Evolutionary conservation across 2,888 invertebrate species (phyloP).

Genomic region (Troides oblongomaculatus): DNA sequence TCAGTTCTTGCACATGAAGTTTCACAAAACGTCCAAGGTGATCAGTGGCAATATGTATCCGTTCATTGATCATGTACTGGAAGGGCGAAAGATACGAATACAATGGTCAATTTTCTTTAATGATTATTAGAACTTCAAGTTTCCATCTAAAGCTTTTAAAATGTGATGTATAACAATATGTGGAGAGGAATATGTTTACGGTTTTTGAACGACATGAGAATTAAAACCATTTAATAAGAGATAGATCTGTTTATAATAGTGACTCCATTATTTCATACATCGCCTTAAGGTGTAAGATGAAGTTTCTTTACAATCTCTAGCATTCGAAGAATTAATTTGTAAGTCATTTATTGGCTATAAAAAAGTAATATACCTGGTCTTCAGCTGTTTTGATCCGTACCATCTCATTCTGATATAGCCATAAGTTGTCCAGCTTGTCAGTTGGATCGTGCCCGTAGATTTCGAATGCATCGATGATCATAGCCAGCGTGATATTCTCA

Average conservation of each 20-base stretch:
- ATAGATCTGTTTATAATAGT: too few relatives aligned
- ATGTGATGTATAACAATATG: too few relatives aligned
- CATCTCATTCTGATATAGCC: constrained; percentile 73
- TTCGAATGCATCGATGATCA: constrained; percentile 75
- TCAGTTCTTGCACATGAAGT: constrained; percentile 66
- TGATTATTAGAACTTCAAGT: too few relatives aligned
- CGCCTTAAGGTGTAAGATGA: too few relatives aligned
- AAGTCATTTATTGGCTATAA: background rate
- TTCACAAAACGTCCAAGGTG: constrained; percentile 65
- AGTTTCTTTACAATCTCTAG: background rate
- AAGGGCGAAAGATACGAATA: constrained; percentile 30
- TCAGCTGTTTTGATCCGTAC: constrained; percentile 67
- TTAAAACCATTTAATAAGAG: too few relatives aligned
- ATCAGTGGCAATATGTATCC: constrained; percentile 68
- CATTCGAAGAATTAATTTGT: background rate
- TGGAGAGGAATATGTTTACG: too few relatives aligned
- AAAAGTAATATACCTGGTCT: constrained; percentile 56
- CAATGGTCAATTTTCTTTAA: too few relatives aligned
- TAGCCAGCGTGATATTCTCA: constrained; percentile 69
- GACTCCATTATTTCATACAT: too few relatives aligned
- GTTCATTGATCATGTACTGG: constrained; percentile 69
- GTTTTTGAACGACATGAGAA: too few relatives aligned
- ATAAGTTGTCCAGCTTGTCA: constrained; percentile 69
- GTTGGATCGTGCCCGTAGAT: constrained; percentile 75
- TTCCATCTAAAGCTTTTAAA: too few relatives aligned